Conservation (phyloP, 2,888 invertebrate species). For the Lucinisca nassula region DNA sequence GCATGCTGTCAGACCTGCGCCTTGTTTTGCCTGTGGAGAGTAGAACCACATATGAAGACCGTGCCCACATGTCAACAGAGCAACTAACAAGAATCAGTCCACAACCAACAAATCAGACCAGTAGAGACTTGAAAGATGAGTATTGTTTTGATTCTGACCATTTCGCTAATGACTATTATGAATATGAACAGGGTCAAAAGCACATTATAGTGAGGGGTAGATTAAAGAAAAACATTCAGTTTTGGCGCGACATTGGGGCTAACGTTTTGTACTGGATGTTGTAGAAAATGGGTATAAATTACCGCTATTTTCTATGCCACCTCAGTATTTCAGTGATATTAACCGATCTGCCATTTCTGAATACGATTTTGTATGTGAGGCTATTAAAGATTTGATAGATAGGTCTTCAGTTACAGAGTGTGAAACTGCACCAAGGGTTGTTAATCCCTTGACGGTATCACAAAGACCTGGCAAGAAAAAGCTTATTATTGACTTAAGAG, state of each 20-base stretch:
- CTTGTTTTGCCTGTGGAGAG: too few species aligned
- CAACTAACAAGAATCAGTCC: too few species aligned
- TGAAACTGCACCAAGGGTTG: not conserved
- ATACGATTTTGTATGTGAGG: constrained; percentile 25
- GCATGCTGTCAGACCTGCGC: too few species aligned
- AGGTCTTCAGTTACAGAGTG: not conserved
- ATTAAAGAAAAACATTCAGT: constrained; percentile 23
- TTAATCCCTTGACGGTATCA: constrained; percentile 16
- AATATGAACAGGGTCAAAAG: constrained; percentile 11
- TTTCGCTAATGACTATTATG: not conserved
- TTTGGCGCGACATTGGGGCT: constrained; percentile 23
- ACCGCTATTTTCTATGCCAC: not conserved
- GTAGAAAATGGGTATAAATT: not conserved
- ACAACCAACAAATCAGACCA: too few species aligned
- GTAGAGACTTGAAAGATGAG: too few species aligned
- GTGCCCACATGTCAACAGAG: too few species aligned
- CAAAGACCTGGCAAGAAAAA: constrained; percentile 11
- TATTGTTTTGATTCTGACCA: not conserved
- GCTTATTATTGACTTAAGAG: constrained; percentile 17
- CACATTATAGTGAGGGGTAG: constrained; percentile 44
- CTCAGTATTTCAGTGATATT: not conserved
- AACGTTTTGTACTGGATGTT: too few species aligned
- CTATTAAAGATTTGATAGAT: constrained; percentile 26
- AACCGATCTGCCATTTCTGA: not conserved
- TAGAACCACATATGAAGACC: too few species aligned